Percentiles rank a stretch among this genome's conserved stretches.
These are phyloP conservation scores for Stegodyphus dumicola DNA, from an alignment of 1,140 invertebrate species.

Conservation along the genomic window DNA sequence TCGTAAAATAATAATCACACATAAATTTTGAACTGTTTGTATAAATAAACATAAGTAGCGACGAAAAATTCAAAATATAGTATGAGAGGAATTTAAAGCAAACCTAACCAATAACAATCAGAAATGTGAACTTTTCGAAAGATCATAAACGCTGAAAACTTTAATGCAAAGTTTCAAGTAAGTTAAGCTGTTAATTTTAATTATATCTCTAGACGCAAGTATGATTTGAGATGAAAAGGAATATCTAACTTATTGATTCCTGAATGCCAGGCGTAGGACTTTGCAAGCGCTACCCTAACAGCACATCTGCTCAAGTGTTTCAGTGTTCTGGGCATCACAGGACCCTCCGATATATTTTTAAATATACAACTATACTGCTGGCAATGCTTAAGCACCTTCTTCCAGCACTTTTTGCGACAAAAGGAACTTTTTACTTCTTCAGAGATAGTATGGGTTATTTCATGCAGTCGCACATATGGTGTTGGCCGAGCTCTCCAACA, in stretches of 20 bases:
- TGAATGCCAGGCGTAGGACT: neutral
- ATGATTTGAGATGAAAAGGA: neutral
- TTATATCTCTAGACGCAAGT: neutral
- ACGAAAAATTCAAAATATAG: too few species aligned
- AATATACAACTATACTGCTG: neutral
- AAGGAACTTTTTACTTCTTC: neutral
- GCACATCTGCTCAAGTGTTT: constrained; percentile 13
- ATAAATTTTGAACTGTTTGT: too few species aligned
- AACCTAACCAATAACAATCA: too few species aligned
- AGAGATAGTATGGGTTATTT: neutral
- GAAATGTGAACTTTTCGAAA: too few species aligned
- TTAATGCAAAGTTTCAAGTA: too few species aligned
- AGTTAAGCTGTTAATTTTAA: too few species aligned
- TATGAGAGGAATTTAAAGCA: too few species aligned
- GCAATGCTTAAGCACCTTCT: neutral
- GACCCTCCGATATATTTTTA: neutral
- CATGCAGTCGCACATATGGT: constrained; percentile 1
- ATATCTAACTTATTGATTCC: neutral
- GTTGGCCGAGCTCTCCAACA: constrained; percentile 2
- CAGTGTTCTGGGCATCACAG: neutral
- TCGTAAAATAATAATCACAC: too few species aligned
- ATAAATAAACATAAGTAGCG: too few species aligned
- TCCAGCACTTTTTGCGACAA: neutral
- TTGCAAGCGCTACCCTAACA: neutral
- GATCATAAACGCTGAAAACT: too few species aligned